These are phyloP conservation scores for Polyodon spathula DNA, from an alignment of 2,113 vertebrate genomes.

Conservation along the genomic window DNA sequence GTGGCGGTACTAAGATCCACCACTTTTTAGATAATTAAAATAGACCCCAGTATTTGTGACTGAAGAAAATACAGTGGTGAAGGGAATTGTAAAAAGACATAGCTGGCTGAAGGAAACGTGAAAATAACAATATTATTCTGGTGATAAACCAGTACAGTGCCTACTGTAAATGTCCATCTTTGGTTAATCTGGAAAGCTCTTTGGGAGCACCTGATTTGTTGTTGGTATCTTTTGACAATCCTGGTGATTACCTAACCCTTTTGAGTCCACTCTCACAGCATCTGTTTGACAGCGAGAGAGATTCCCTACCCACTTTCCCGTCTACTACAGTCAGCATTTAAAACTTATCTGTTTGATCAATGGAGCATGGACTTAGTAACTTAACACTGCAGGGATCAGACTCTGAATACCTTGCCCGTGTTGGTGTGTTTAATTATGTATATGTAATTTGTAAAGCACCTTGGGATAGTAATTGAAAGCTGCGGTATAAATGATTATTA, in stretches of 20 bases:
- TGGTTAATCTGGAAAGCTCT: background rate
- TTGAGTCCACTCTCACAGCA: background rate
- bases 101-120: too few species aligned
- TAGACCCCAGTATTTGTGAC: too few species aligned
- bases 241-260: background rate
- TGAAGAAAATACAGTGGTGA: too few species aligned
- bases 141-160: too few species aligned
- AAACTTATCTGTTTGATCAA: slow-evolving; percentile 17
- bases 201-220: background rate
- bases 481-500: slow-evolving; percentile 28
- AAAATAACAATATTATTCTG: too few species aligned
- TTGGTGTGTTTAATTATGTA: slow-evolving; percentile 25
- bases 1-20: too few species aligned
- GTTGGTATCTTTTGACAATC: background rate
- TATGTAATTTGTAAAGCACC: slow-evolving; percentile 23
- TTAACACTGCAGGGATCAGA: slow-evolving; percentile 1
- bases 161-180: too few species aligned
- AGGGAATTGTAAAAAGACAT: too few species aligned
- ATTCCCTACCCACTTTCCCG: background rate
- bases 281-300: background rate
- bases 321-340: background rate
- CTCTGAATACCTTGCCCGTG: slow-evolving; percentile 4
- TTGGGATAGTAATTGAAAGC: slow-evolving; percentile 29
- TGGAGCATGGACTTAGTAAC: background rate
- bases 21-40: too few species aligned